Evolutionary conservation across 2,113 vertebrate genomes (phyloP).

Genomic region (Holacanthus passer): DNA sequence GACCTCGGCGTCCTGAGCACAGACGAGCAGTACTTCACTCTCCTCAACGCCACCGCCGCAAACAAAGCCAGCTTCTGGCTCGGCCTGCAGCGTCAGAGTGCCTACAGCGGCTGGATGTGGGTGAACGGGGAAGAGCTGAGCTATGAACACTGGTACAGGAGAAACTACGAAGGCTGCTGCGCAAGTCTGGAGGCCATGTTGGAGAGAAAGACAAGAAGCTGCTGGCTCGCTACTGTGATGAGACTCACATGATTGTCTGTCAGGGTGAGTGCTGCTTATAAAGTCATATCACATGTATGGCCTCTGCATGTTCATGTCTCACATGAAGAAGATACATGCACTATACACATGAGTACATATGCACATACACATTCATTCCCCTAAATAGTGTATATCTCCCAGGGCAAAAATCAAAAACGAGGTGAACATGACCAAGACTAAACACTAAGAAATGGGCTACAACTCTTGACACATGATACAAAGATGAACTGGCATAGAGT

Average conservation of each 20-base stretch:
- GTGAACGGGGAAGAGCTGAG: constrained; percentile 39
- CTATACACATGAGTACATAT: background rate
- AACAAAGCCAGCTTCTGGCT: constrained; percentile 57
- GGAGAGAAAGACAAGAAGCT: constrained; percentile 41
- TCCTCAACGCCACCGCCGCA: constrained; percentile 23
- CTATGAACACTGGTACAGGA: constrained; percentile 44
- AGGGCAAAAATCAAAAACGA: too few species aligned
- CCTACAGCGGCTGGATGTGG: constrained; percentile 37
- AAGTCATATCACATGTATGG: too few species aligned
- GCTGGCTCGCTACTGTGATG: constrained; percentile 46
- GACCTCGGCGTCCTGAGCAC: constrained; percentile 58
- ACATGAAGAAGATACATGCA: too few species aligned
- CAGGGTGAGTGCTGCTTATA: constrained; percentile 50
- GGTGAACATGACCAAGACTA: too few species aligned
- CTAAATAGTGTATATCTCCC: too few species aligned
- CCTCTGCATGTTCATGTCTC: too few species aligned
- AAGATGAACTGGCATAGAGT: too few species aligned
- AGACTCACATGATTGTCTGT: constrained; percentile 43
- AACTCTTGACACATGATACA: too few species aligned
- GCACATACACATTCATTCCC: background rate
- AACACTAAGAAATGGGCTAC: too few species aligned
- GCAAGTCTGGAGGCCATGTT: constrained; percentile 59
- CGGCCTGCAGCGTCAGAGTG: constrained; percentile 24
- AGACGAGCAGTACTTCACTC: constrained; percentile 42
- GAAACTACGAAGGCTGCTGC: constrained; percentile 30